Conservation (phyloP, 2,113 vertebrate species). For the Cynocephalus volans region DNA sequence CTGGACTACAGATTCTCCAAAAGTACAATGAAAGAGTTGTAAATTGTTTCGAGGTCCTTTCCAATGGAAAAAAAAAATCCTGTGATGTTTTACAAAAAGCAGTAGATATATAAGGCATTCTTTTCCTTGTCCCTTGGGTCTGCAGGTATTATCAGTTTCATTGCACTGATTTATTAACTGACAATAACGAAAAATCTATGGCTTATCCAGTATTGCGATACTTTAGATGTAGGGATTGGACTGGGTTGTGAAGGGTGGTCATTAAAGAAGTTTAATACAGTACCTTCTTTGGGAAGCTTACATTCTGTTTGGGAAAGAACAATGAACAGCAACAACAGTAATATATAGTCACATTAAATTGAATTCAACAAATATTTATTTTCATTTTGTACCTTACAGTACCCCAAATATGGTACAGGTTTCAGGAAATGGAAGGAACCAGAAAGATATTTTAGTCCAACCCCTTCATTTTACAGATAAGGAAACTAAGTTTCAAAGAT, state of each 20-base stretch:
- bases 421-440: constrained; percentile 3
- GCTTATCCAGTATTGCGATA: neutral
- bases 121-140: neutral
- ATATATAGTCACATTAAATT: neutral
- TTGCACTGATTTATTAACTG: neutral
- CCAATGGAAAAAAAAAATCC: neutral
- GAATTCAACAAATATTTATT: constrained; percentile 35
- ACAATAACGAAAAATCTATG: neutral
- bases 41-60: constrained; percentile 50
- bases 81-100: constrained; percentile 7
- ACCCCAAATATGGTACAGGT: neutral
- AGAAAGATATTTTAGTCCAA: neutral
- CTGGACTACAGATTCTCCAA: constrained; percentile 35
- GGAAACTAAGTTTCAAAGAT: neutral
- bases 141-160: constrained; percentile 19
- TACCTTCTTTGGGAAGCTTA: neutral
- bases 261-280: constrained; percentile 36
- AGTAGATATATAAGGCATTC: neutral
- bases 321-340: neutral
- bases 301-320: neutral
- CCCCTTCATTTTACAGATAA: neutral
- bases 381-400: neutral
- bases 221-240: neutral
- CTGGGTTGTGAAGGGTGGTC: neutral
- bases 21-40: constrained; percentile 29